Evolutionary conservation across 2,797 vertebrate genomes (phyloP).

Genomic region (Anguilla pacifica): DNA sequence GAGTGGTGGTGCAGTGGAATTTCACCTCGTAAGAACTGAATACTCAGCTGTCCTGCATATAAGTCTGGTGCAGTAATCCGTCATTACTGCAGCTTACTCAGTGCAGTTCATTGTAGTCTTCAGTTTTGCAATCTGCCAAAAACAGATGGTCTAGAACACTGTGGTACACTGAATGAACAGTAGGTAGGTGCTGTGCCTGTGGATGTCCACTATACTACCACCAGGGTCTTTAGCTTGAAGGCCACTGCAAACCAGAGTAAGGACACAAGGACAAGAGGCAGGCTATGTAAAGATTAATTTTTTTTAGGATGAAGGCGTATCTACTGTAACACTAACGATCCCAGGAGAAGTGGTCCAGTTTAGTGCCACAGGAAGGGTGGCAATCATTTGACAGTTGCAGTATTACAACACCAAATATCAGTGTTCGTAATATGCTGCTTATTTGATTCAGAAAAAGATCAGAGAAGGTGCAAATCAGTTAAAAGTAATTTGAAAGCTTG

Average conservation of each 20-base stretch:
- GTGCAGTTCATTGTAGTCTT: background rate
- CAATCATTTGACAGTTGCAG: background rate
- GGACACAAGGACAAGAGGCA: background rate
- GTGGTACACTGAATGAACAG: background rate
- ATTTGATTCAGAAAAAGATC: background rate
- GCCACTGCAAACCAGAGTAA: background rate
- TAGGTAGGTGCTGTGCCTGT: background rate
- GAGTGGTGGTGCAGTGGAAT: background rate
- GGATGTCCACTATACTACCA: background rate
- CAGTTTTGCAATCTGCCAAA: background rate
- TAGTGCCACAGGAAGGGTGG: background rate
- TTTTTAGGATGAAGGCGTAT: background rate
- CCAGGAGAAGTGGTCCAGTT: background rate
- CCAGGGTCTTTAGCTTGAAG: background rate
- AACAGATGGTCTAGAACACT: background rate
- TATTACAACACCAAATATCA: background rate
- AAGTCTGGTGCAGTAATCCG: background rate
- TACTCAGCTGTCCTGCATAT: background rate
- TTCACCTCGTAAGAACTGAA: background rate
- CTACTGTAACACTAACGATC: background rate
- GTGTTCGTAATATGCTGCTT: background rate
- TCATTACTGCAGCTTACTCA: background rate
- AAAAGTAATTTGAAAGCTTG: background rate
- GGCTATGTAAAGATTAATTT: background rate
- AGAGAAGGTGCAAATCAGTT: background rate